Base-by-base conservation (phyloP, 2,797 vertebrate species). In the Phoebastria nigripes region DNA sequence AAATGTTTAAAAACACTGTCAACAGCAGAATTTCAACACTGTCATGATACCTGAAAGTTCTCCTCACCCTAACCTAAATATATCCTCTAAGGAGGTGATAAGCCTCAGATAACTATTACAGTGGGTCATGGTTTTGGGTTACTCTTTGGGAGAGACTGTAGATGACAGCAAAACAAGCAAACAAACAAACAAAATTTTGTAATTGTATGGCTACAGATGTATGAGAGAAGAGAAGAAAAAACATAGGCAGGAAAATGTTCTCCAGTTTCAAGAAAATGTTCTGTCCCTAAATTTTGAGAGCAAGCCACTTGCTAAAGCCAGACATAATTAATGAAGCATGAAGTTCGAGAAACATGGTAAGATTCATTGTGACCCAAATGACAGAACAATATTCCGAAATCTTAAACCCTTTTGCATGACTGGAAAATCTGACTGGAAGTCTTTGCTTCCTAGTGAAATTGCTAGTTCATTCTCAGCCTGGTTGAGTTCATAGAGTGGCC, bases 341-440 rank as follows among this genome's bases (percentile, higher is more conserved):
- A 95, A 82, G 26, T 35, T 77, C 59, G 24, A 67, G 33, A 91
- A 87, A 71, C 4, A 31, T 16, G 51, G 5, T 33, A 41, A 79
- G 33, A 89, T 85, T 70, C 20, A 11, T 51, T 55, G 13, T 79
- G 59, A 80, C 18, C 25, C 21, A 62, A 79, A 80, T 66, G 52
- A n/a, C 39, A 87, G 29, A 72, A 82, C 2, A 39, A 82, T 91
- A 79, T 83, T 82, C 51, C 89, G 33, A 72, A 85, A 71, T 19
- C 28, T 69, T 26, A 72, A 91, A 69, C 28, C 6, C 4, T 62
- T 78, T 67, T 54, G 1, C 0, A 1, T 62, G 46, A 84, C 12
- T 42, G 35, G 35, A 79, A 79, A 84, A 91, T 72, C 16, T 76
- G 33, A 47, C 25, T 69, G 7, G 51, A 91, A 77, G 33, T n/a